Evolutionary conservation across 2,888 invertebrate genomes (phyloP), one percentile per base, ranked within the genome.

Genomic region (Tuta absoluta): DNA sequence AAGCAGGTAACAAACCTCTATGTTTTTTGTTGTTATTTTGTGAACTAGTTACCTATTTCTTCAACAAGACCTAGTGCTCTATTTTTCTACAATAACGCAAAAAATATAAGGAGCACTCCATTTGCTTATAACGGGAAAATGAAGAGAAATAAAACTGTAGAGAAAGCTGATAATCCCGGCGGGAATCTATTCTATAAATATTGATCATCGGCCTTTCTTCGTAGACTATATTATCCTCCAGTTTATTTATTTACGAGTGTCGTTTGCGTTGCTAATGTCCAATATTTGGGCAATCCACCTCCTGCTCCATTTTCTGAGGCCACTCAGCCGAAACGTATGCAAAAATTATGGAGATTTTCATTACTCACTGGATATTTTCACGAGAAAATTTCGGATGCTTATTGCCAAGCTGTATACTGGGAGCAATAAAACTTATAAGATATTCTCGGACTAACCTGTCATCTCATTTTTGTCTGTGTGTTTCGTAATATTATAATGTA

Each of bases 171-270:
- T 51, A 51, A 51, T 23, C 11, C 51, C 1, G 51, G 12, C 51
- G 51, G 23, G 19, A 23, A 51, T 51, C n/a, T 58, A 58, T 58
- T 58, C 72, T 77, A 72, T 77, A 73, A 77, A 77, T 76, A 77
- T 76, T 77, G 74, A 75, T 73, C 72, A 72, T 71, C 71, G 71
- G 72, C 70, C 61, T 56, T 49, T 23, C 23, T 51, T 41, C 61
- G 23, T 21, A 21, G 61, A 68, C 74, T 73, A 72, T 69, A 72
- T 74, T 75, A 69, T 67, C 68, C 69, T 67, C 62, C 70, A 69
- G 71, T 72, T 74, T 73, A 74, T 71, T 72, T 73, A 67, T 73
- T 69, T 70, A 72, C 68, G 69, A 73, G 69, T 62, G 49, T n/a
- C 19, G 19, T 45, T 49, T 12, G 49, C 49, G 17, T 17, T 60